Conservation (phyloP, 30 jellyfish, hydroid and myxozoan species). For the Hydra vulgaris region DNA sequence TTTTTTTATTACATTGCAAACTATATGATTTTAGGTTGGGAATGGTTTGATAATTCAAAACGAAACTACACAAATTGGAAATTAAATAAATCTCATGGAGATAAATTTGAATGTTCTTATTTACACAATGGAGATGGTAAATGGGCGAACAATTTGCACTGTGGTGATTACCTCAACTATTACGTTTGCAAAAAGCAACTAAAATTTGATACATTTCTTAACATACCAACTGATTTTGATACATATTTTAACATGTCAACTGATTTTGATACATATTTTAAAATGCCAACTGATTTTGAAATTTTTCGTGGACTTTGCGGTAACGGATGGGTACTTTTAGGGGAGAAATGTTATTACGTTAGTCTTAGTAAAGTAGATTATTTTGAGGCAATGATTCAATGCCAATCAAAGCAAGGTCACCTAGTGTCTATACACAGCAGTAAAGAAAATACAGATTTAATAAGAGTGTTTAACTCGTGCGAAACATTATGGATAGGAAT, state of each 20-base stretch:
- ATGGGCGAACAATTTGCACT: not conserved
- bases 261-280: too few species aligned
- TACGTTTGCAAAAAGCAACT: conserved; percentile 8
- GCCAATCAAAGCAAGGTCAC: not conserved
- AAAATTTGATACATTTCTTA: not conserved
- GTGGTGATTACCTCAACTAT: conserved; percentile 1
- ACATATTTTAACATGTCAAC: too few species aligned
- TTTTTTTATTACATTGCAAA: too few species aligned
- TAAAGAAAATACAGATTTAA: not conserved
- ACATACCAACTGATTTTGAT: not conserved
- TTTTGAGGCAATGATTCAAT: conserved; percentile 4
- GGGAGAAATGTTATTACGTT: conserved; percentile 2
- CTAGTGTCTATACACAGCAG: conserved; percentile 2
- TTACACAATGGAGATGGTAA: not conserved
- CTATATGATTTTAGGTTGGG: not conserved
- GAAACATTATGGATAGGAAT: conserved; percentile 8
- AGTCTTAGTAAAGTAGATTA: not conserved
- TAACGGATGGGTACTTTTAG: not conserved
- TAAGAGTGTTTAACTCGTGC: conserved; percentile 4
- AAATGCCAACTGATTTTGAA: too few species aligned
- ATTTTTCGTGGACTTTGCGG: not conserved
- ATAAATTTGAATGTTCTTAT: not conserved
- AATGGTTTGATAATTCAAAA: not conserved
- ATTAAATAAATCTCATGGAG: not conserved
- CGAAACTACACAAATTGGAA: conserved; percentile 8